Conservation (phyloP, 2,888 invertebrate genomes). For the Lasioglossum malachurum region DNA sequence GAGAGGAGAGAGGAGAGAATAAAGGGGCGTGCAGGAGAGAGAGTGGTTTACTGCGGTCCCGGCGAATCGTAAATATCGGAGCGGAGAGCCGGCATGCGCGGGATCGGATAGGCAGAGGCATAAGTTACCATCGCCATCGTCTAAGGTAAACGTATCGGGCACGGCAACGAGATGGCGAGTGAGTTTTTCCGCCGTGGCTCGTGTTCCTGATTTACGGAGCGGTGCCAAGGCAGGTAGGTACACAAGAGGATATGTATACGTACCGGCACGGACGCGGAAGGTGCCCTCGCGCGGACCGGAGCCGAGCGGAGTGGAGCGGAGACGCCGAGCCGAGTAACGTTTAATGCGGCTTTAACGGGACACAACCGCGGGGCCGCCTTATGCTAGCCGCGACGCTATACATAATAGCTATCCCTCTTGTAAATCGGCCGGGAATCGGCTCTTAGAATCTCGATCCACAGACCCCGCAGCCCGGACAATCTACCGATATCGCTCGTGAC, state of each 20-base stretch:
- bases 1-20: slow-evolving; percentile 17
- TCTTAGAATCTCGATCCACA: slow-evolving; percentile 68
- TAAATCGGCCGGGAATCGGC: slow-evolving; percentile 75
- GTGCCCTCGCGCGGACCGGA: slow-evolving; percentile 47
- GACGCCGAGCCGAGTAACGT: slow-evolving; percentile 61
- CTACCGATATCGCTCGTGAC: slow-evolving; percentile 61
- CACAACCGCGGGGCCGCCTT: slow-evolving; percentile 48
- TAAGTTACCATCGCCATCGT: slow-evolving; percentile 79
- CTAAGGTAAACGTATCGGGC: slow-evolving; percentile 73
- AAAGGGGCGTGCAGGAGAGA: slow-evolving; percentile 31
- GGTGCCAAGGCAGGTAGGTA: slow-evolving; percentile 69
- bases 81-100: slow-evolving; percentile 66
- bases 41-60: slow-evolving; percentile 75
- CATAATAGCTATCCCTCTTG: slow-evolving; percentile 60
- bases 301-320: slow-evolving; percentile 26
- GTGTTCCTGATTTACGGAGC: slow-evolving; percentile 79
- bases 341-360: slow-evolving; percentile 75
- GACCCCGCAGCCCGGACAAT: slow-evolving; percentile 42
- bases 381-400: slow-evolving; percentile 37
- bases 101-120: slow-evolving; percentile 74
- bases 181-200: slow-evolving; percentile 73
- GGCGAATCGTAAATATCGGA: slow-evolving; percentile 79
- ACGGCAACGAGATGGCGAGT: slow-evolving; percentile 67
- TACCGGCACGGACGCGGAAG: slow-evolving; percentile 71
- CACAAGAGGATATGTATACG: slow-evolving; percentile 38